Conservation (phyloP, 2,888 invertebrate species). For the Schizaphis graminum region DNA sequence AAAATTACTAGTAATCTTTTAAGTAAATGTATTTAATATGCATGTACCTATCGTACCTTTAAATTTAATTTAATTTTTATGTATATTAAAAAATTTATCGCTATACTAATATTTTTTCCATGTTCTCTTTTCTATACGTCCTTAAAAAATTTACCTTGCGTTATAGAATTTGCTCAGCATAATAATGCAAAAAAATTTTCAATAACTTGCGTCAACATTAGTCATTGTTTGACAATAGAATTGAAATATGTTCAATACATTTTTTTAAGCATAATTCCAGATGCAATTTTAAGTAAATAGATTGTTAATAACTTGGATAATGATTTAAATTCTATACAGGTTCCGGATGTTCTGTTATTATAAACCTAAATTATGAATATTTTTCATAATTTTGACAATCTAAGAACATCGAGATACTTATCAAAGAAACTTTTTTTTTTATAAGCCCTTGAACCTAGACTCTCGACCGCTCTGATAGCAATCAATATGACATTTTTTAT, state of each 20-base stretch:
- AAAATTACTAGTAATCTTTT: background rate
- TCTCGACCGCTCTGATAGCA: background rate
- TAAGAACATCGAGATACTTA: background rate
- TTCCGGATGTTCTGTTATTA: background rate
- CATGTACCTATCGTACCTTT: too few species aligned
- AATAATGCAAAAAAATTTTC: constrained; percentile 18
- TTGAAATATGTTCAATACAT: constrained; percentile 37
- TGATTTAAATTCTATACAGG: background rate
- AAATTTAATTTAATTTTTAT: background rate
- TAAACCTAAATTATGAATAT: background rate
- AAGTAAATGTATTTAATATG: background rate
- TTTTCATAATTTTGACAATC: background rate
- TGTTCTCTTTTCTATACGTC: background rate
- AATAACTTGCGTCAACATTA: constrained; percentile 9
- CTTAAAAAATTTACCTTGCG: constrained; percentile 44
- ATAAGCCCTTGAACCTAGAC: constrained; percentile 35
- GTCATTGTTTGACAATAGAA: background rate
- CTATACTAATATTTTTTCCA: background rate
- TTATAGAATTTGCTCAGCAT: background rate
- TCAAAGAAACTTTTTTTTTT: background rate
- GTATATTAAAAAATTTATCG: background rate
- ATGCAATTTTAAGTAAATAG: background rate
- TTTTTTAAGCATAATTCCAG: background rate
- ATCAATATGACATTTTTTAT: constrained; percentile 42
- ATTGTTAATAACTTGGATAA: background rate